phyloP scores from a whole-genome alignment of 2,888 invertebrate genomes.

The Sphaerophoria rueppellii region DNA sequence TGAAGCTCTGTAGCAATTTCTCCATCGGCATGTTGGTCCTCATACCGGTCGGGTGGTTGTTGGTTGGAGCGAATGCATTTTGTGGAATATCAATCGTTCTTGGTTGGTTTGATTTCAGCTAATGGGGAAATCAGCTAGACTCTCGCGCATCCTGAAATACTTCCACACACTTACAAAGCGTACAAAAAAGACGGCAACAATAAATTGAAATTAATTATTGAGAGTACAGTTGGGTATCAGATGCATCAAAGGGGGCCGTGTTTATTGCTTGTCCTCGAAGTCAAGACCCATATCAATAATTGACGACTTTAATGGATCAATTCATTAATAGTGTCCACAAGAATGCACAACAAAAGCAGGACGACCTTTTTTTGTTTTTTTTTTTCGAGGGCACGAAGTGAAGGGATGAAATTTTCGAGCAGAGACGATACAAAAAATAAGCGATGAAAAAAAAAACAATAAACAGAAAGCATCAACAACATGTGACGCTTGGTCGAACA shows the following conservation, averaged over 20 bases:
- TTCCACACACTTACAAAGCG: not conserved
- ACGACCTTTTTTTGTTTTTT: no score
- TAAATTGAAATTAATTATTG: conserved; percentile 63
- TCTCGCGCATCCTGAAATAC: conserved; percentile 41
- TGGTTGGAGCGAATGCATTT: conserved; percentile 30
- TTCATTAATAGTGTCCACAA: conserved; percentile 69
- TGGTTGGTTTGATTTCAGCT: conserved; percentile 7
- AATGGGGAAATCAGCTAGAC: conserved; percentile 24
- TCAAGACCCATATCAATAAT: conserved; percentile 57
- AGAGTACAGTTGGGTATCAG: conserved; percentile 65
- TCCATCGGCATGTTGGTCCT: not conserved
- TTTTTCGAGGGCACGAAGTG: no score
- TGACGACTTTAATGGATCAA: conserved; percentile 71
- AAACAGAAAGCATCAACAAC: conserved; percentile 50
- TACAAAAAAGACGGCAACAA: conserved; percentile 13
- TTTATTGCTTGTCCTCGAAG: not conserved
- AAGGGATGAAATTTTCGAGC: not conserved
- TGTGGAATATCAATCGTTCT: conserved; percentile 31
- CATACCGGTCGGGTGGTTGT: no score
- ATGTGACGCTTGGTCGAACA: conserved; percentile 75
- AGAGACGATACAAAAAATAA: not conserved
- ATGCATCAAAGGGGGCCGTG: conserved; percentile 52
- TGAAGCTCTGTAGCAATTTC: conserved; percentile 12
- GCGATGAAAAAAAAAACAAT: conserved; percentile 47
- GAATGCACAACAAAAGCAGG: conserved; percentile 32